phyloP scores from a whole-genome alignment of 2,113 vertebrate species.

The Mellivora capensis region DNA sequence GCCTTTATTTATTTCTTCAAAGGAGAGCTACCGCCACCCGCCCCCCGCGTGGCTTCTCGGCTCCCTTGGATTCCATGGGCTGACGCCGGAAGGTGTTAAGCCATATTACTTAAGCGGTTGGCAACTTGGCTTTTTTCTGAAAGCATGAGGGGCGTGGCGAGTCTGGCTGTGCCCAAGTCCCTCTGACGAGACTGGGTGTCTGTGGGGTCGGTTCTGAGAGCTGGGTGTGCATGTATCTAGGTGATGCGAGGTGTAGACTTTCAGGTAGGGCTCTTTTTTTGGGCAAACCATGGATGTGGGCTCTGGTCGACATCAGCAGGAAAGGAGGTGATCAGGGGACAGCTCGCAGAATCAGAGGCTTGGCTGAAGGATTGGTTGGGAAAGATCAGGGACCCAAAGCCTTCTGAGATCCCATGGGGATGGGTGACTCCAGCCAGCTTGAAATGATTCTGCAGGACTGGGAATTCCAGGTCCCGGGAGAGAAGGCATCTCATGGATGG shows the following conservation, averaged over 20 bases:
- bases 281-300: neutral
- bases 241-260: neutral
- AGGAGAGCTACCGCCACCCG: fast-evolving
- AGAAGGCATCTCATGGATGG: fast-evolving
- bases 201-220: neutral
- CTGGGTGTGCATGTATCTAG: neutral
- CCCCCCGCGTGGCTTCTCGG: fast-evolving
- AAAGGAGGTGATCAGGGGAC: neutral
- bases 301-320: neutral
- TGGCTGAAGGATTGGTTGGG: neutral
- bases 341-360: neutral
- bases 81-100: fast-evolving
- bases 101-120: too few relatives aligned
- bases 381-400: neutral
- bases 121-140: neutral
- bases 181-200: neutral
- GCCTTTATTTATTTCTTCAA: neutral
- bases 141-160: fast-evolving
- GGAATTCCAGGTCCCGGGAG: neutral
- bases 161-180: neutral
- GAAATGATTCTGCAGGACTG: neutral
- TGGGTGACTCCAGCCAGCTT: too few relatives aligned
- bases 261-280: neutral
- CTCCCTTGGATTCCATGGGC: fast-evolving
- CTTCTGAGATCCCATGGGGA: neutral